Evolutionary conservation across 2,797 vertebrate genomes (phyloP).

Genomic region (Malacoraja senta): DNA sequence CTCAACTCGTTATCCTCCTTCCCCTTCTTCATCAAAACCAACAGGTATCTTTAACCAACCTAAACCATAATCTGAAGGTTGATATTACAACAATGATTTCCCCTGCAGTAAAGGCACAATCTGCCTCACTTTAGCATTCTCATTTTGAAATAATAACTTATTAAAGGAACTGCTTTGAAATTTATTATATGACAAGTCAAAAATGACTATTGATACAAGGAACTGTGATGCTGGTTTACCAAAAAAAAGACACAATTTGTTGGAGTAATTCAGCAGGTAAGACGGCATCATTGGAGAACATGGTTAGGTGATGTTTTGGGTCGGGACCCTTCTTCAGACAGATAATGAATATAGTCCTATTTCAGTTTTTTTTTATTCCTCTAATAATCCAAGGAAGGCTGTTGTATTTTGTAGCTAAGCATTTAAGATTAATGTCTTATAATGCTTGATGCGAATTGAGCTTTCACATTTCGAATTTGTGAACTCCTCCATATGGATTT

Average conservation of each 20-base stretch:
- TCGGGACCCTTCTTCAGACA: too few relatives aligned
- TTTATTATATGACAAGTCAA: not conserved
- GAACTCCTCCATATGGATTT: not conserved
- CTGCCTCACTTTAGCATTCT: not conserved
- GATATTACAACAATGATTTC: not conserved
- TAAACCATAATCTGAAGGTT: not conserved
- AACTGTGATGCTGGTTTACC: too few relatives aligned
- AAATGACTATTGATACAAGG: not conserved
- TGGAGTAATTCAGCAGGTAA: too few relatives aligned
- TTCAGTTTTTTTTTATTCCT: not conserved
- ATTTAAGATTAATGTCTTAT: too few relatives aligned
- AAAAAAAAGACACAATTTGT: too few relatives aligned
- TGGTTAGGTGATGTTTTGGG: too few relatives aligned
- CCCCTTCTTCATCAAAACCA: slow-evolving; percentile 78
- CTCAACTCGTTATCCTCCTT: slow-evolving; percentile 75
- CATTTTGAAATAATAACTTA: slow-evolving; percentile 30
- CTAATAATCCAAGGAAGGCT: not conserved
- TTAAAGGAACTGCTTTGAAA: not conserved
- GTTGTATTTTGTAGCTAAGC: not conserved
- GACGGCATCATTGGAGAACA: too few relatives aligned
- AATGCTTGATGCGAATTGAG: too few relatives aligned
- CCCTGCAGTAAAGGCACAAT: not conserved
- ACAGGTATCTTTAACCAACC: slow-evolving; percentile 59
- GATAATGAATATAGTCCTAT: not conserved
- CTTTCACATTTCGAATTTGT: too few relatives aligned